Conservation (phyloP, 2,113 vertebrate genomes). For the Rhea pennata region DNA sequence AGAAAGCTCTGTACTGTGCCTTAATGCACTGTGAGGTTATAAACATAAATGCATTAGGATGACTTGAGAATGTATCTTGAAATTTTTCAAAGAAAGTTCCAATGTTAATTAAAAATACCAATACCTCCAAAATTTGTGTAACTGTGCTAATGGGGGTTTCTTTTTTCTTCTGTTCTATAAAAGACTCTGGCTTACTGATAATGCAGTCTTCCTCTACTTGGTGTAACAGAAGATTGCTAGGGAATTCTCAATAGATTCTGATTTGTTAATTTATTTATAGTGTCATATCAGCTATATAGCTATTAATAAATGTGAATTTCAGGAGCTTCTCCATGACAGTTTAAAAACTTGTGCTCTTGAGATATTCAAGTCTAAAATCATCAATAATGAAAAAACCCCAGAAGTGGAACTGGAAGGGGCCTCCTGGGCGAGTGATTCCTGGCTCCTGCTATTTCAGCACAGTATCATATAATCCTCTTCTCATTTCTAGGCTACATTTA, state of each 20-base stretch:
- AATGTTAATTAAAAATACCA: not conserved
- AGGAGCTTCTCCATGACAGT: constrained; percentile 44
- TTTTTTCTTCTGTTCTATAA: not conserved
- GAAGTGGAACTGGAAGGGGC: constrained; percentile 49
- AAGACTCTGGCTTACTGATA: not conserved
- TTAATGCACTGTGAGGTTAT: not conserved
- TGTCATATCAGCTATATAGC: constrained; percentile 62
- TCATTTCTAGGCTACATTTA: constrained; percentile 20
- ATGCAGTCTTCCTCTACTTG: constrained; percentile 21
- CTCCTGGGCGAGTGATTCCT: constrained; percentile 45
- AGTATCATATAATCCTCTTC: not conserved
- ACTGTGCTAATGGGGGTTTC: not conserved
- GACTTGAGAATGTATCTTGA: not conserved
- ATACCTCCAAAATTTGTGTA: not conserved
- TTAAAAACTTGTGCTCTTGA: constrained; percentile 50
- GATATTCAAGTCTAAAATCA: constrained; percentile 46
- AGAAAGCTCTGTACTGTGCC: not conserved
- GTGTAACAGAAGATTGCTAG: constrained; percentile 5
- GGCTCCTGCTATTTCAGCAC: not conserved
- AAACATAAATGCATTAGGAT: not conserved
- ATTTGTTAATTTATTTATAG: constrained; percentile 71
- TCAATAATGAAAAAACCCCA: constrained; percentile 57
- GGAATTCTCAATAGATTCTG: constrained; percentile 51
- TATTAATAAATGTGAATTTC: constrained; percentile 64
- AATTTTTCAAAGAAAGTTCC: not conserved